Evolutionary conservation across 2,888 invertebrate species (phyloP).

Genomic region (Podotricha telesiphe): DNA sequence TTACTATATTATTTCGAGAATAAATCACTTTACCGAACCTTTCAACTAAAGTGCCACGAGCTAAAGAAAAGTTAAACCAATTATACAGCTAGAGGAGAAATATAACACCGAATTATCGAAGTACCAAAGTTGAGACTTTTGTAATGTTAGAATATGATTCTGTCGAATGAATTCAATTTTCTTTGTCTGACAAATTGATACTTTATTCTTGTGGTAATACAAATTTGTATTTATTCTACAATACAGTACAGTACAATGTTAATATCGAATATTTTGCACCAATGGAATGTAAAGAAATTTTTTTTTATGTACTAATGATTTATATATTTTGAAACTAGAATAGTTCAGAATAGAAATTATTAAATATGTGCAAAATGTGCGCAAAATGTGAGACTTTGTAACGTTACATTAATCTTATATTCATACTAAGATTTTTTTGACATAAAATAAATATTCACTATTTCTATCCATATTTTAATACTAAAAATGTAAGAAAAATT

Average conservation of each 20-base stretch:
- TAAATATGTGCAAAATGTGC: too few species aligned
- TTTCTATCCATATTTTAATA: background rate
- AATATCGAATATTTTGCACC: too few species aligned
- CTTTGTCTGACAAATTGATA: background rate
- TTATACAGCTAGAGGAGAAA: constrained; percentile 53
- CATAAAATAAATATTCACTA: too few species aligned
- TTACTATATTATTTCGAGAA: constrained; percentile 53
- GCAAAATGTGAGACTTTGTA: too few species aligned
- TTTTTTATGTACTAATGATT: too few species aligned
- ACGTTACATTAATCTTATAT: too few species aligned
- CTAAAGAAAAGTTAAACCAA: constrained; percentile 64
- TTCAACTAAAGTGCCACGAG: constrained; percentile 63
- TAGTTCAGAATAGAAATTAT: too few species aligned
- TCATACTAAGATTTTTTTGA: too few species aligned
- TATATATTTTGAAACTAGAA: too few species aligned
- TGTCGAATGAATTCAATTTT: constrained; percentile 32
- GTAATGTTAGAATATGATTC: constrained; percentile 37
- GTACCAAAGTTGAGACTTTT: constrained; percentile 46
- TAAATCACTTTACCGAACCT: constrained; percentile 67
- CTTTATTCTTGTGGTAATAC: background rate
- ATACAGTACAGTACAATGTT: too few species aligned
- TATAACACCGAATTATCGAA: constrained; percentile 49
- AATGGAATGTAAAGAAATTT: too few species aligned
- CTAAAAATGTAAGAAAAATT: background rate
- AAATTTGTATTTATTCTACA: background rate